Conservation (phyloP, 92 coral and sea anemone species). For the Muricea muricata region DNA sequence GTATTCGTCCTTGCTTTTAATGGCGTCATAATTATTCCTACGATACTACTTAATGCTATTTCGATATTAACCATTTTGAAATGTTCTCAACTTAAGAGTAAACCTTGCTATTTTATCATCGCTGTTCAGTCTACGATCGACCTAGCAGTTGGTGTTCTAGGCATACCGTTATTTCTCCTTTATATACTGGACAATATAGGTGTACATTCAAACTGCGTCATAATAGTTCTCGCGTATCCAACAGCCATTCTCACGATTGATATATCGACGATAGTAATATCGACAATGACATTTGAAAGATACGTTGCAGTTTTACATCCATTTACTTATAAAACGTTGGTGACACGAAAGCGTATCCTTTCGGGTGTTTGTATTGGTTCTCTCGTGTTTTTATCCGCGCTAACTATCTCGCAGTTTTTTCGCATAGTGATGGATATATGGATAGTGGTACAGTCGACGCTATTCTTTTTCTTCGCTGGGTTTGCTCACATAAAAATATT, state of each 20-base stretch:
- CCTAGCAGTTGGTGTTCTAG: too few species aligned
- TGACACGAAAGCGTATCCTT: slow-evolving; percentile 8
- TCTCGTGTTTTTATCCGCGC: background rate
- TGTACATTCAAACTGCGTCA: slow-evolving; percentile 14
- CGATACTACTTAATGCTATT: too few species aligned
- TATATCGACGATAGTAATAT: background rate
- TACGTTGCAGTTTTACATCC: slow-evolving; percentile 39
- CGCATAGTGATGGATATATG: background rate
- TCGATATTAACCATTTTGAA: too few species aligned
- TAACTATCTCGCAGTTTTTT: background rate
- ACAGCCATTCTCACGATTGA: background rate
- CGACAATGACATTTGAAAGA: slow-evolving; percentile 30
- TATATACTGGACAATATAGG: background rate
- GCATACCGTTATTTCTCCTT: slow-evolving; percentile 20
- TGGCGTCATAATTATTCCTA: too few species aligned
- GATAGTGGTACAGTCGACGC: background rate
- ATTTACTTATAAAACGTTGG: slow-evolving; percentile 16
- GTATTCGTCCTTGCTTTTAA: too few species aligned
- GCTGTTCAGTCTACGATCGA: too few species aligned
- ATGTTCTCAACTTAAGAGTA: too few species aligned
- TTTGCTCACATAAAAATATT: slow-evolving; percentile 28
- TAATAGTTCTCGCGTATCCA: background rate
- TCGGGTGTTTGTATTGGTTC: background rate
- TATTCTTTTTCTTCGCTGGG: slow-evolving; percentile 22
- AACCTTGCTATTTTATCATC: too few species aligned